A percentile compares a stretch with the other conserved stretches of the same genome.
phyloP scores from a whole-genome alignment of 2,888 invertebrate genomes.

The Chrysolina americana region DNA sequence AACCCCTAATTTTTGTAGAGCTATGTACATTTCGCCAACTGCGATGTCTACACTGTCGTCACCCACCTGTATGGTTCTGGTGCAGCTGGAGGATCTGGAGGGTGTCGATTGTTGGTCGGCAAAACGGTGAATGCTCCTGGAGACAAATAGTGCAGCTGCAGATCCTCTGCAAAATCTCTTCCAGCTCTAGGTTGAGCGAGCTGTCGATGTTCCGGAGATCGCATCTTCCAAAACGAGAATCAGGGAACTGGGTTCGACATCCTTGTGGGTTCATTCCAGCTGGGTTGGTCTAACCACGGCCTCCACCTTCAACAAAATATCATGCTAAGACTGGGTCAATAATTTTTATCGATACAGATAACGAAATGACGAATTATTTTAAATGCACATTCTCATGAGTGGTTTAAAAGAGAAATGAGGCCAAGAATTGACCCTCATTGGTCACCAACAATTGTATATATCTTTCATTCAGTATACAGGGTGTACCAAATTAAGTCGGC shows the following conservation, averaged over 20 bases:
- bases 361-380: no score
- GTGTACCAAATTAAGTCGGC: no score
- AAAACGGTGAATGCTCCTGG: slow-evolving; percentile 68
- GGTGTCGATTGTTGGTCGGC: slow-evolving; percentile 62
- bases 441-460: no score
- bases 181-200: slow-evolving; percentile 60
- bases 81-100: slow-evolving; percentile 63
- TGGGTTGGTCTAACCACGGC: slow-evolving; percentile 12
- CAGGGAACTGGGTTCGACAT: slow-evolving; percentile 43
- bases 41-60: neutral
- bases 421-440: no score
- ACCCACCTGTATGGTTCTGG: slow-evolving; percentile 65
- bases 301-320: slow-evolving; percentile 15
- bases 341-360: neutral
- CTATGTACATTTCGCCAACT: neutral
- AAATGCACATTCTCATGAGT: no score
- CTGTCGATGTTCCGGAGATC: slow-evolving; percentile 61
- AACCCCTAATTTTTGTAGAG: neutral
- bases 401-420: no score
- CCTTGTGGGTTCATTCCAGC: slow-evolving; percentile 48
- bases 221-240: slow-evolving; percentile 57
- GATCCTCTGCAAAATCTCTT: slow-evolving; percentile 63
- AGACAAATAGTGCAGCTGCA: slow-evolving; percentile 63
- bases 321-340: neutral
- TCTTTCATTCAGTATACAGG: no score